Evolutionary conservation across 2,888 invertebrate species (phyloP).

Genomic region (Drosophila algonquin): DNA sequence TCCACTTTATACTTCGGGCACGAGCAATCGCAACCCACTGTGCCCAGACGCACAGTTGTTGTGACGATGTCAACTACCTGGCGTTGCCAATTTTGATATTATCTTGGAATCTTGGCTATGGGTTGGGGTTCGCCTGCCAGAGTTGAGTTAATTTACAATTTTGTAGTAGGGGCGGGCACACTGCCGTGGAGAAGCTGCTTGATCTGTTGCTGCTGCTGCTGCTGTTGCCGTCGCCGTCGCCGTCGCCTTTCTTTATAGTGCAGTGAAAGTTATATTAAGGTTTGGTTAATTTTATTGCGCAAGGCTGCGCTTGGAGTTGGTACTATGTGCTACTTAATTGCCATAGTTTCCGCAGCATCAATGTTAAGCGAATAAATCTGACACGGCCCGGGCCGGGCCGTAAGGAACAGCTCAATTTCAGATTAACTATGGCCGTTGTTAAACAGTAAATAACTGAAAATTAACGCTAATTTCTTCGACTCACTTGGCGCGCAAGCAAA

Average conservation of each 20-base stretch:
- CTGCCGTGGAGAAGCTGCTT: conserved; percentile 15
- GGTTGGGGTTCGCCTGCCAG: conserved; percentile 6
- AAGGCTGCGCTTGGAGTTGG: background rate
- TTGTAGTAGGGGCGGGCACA: conserved; percentile 27
- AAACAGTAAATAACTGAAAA: background rate
- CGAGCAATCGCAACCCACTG: background rate
- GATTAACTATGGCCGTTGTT: background rate
- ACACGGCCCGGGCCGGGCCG: background rate
- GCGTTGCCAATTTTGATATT: conserved; percentile 42
- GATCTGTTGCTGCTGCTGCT: conserved; percentile 11
- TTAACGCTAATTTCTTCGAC: background rate
- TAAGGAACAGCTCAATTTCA: background rate
- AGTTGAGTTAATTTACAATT: conserved; percentile 50
- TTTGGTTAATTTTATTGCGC: conserved; percentile 32
- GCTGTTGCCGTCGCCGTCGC: conserved; percentile 5
- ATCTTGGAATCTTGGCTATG: conserved; percentile 10
- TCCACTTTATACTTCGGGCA: background rate
- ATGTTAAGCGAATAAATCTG: conserved; percentile 3
- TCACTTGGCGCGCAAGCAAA: background rate
- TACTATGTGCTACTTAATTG: background rate
- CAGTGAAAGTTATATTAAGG: conserved; percentile 52
- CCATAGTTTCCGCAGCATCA: conserved; percentile 2
- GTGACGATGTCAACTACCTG: conserved; percentile 28
- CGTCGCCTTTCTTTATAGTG: conserved; percentile 12
- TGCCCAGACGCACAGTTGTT: conserved; percentile 7